phyloP scores from a whole-genome alignment of 2,797 vertebrate genomes.

The Macropus fuliginosus region DNA sequence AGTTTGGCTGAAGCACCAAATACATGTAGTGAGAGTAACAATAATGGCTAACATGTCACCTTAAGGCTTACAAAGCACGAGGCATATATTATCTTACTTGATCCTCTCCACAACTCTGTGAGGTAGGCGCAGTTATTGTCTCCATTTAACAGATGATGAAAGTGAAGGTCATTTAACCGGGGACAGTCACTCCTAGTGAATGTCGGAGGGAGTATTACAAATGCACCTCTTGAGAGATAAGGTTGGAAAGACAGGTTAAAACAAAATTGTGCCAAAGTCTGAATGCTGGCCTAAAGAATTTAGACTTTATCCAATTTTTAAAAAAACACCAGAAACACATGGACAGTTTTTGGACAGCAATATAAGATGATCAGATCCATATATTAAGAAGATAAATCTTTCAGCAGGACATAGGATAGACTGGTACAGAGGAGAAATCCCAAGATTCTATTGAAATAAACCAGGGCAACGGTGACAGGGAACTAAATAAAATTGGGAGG shows the following conservation, averaged over 20 bases:
- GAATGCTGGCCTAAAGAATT: not conserved
- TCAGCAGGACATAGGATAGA: not conserved
- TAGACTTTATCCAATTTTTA: not conserved
- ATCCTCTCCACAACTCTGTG: not conserved
- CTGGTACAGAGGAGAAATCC: not conserved
- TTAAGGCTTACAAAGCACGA: not conserved
- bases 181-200: not conserved
- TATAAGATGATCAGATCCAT: not conserved
- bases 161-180: not conserved
- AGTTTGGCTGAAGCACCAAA: not conserved
- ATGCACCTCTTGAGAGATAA: not conserved
- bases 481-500: not conserved
- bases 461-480: not conserved
- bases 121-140: not conserved
- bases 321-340: not conserved
- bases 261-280: not conserved
- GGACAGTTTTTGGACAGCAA: not conserved
- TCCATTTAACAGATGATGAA: not conserved
- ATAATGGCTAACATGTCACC: not conserved
- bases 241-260: not conserved
- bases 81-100: not conserved
- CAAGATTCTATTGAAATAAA: not conserved
- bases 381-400: not conserved
- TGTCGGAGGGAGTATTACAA: not conserved
- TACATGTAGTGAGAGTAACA: not conserved